These are phyloP conservation scores for Tetramorium bicarinatum DNA, from an alignment of 2,888 invertebrate genomes.

Conservation along the genomic window DNA sequence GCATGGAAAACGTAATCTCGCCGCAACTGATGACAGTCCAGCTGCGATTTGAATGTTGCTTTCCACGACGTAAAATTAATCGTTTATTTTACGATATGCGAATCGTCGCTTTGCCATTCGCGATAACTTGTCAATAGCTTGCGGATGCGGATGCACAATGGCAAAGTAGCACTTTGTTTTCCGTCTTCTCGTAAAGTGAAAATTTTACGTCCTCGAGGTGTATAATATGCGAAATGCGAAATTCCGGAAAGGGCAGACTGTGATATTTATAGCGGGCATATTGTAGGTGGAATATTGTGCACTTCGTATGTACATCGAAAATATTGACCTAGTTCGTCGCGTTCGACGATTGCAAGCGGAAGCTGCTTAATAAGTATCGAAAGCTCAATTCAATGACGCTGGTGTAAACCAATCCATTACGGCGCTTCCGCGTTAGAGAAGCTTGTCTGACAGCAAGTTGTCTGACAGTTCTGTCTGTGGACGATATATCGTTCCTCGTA, in stretches of 20 bases:
- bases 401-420: constrained; percentile 33
- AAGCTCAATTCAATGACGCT: neutral
- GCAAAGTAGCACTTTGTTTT: neutral
- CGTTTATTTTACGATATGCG: neutral
- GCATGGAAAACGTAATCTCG: neutral
- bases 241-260: neutral
- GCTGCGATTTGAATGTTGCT: neutral
- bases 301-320: neutral
- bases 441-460: constrained; percentile 8
- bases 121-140: constrained; percentile 7
- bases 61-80: neutral
- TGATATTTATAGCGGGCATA: neutral
- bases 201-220: neutral
- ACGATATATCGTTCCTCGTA: constrained; percentile 23
- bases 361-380: constrained; percentile 25
- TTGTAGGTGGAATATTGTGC: neutral
- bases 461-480: constrained; percentile 5
- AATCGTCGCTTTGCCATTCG: neutral
- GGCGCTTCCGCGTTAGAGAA: neutral
- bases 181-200: neutral
- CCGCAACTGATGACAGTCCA: neutral
- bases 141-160: neutral
- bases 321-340: neutral
- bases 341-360: neutral
- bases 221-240: neutral